Evolutionary conservation across 2,797 vertebrate species (phyloP).

Genomic region (Ceyx erithaca): DNA sequence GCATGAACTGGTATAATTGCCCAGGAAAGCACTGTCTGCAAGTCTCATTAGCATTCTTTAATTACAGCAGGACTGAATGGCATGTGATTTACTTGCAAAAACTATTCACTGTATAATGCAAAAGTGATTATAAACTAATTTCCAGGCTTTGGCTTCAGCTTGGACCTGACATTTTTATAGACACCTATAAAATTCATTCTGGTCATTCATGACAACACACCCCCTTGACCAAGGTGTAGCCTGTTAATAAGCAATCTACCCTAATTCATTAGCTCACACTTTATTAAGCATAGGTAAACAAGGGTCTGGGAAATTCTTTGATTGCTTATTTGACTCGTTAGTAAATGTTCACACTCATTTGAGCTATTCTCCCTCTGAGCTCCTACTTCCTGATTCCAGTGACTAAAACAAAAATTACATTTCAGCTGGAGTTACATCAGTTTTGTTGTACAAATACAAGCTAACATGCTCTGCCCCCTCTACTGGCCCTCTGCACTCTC

Average conservation of each 20-base stretch:
- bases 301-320: not conserved
- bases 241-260: constrained; percentile 14
- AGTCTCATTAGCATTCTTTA: constrained; percentile 30
- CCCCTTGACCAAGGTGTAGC: not conserved
- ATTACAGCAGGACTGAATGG: constrained; percentile 5
- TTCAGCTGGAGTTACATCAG: not conserved
- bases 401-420: not conserved
- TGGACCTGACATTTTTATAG: constrained; percentile 16
- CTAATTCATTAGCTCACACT: not conserved
- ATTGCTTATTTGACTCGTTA: not conserved
- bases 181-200: not conserved
- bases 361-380: not conserved
- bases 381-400: not conserved
- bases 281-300: constrained; percentile 26
- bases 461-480: not conserved
- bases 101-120: constrained; percentile 5
- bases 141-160: not conserved
- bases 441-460: not conserved
- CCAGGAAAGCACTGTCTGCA: not conserved
- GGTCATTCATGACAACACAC: constrained; percentile 35
- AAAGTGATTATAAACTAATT: constrained; percentile 24
- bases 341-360: not conserved
- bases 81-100: constrained; percentile 3
- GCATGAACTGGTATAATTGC: not conserved
- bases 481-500: not conserved